These are phyloP conservation scores for Oncorhynchus keta DNA, from an alignment of 2,113 vertebrate species.

Conservation along the genomic window DNA sequence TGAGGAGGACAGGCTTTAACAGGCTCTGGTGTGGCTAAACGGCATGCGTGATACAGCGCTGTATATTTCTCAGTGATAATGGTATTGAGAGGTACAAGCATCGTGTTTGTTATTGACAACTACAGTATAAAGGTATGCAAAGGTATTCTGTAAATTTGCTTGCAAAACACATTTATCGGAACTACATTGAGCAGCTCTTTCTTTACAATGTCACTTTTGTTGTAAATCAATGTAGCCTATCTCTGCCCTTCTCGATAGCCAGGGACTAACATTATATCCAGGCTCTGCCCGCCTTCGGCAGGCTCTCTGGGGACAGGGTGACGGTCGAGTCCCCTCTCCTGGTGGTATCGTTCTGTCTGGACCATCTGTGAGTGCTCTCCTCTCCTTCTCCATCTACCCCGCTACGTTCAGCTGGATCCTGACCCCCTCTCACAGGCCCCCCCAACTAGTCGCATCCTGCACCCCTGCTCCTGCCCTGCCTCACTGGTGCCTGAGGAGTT, in stretches of 20 bases:
- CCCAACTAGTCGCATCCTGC: slow-evolving; percentile 52
- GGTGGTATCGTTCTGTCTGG: background rate
- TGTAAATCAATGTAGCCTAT: background rate
- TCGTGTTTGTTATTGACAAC: too few species aligned
- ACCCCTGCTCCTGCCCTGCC: background rate
- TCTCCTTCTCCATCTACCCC: slow-evolving; percentile 1
- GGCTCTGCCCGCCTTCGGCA: background rate
- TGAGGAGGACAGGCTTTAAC: background rate
- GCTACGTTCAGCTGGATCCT: slow-evolving; percentile 72
- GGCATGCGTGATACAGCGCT: background rate
- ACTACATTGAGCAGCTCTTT: too few species aligned
- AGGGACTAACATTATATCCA: background rate
- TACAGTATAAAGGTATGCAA: too few species aligned
- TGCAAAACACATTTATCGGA: too few species aligned
- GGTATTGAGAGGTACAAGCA: too few species aligned
- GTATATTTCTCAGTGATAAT: too few species aligned
- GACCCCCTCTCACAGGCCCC: slow-evolving; percentile 41
- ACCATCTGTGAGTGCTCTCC: background rate
- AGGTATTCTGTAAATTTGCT: too few species aligned
- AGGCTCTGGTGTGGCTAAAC: background rate
- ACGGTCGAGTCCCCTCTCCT: background rate
- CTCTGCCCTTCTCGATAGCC: background rate
- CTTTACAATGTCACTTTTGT: too few species aligned
- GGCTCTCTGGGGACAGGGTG: background rate
- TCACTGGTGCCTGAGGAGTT: background rate